Evolutionary conservation across 2,888 invertebrate species (phyloP).

Genomic region (Calliopum simillimum): DNA sequence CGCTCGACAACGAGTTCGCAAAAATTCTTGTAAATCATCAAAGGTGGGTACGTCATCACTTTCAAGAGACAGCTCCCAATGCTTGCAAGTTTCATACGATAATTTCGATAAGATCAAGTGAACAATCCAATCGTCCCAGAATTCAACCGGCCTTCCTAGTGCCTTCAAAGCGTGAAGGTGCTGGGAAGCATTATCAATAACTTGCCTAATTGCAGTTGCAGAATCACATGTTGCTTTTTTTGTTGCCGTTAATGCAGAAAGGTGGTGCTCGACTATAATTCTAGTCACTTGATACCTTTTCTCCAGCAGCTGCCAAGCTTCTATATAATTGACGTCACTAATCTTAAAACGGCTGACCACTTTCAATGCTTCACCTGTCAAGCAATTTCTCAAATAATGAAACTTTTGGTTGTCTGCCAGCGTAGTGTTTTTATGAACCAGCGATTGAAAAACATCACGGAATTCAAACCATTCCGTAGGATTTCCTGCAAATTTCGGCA

Average conservation of each 20-base stretch:
- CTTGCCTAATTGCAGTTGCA: not conserved
- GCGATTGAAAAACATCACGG: not conserved
- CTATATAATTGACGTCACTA: constrained; percentile 1
- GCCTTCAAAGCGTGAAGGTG: not conserved
- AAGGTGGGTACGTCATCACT: not conserved
- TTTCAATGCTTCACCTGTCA: not conserved
- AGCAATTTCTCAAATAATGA: not conserved
- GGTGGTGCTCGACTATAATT: constrained; percentile 13
- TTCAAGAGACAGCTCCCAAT: constrained; percentile 12
- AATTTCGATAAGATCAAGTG: not conserved
- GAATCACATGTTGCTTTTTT: not conserved
- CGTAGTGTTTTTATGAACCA: not conserved
- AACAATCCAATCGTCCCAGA: constrained; percentile 24
- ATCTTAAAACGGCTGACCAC: not conserved
- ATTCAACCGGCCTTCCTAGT: not conserved
- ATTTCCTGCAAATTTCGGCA: not conserved
- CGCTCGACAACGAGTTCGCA: not conserved
- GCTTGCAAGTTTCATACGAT: constrained; percentile 6
- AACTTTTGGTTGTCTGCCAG: not conserved
- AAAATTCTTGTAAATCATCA: not conserved
- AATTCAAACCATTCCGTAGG: not conserved
- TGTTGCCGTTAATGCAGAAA: not conserved
- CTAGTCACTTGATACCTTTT: constrained; percentile 4
- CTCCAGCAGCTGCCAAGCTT: constrained; percentile 19
- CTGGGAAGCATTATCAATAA: constrained; percentile 12